Base-by-base conservation (phyloP, 2,797 vertebrate species). In the Lepus oiostolus region DNA sequence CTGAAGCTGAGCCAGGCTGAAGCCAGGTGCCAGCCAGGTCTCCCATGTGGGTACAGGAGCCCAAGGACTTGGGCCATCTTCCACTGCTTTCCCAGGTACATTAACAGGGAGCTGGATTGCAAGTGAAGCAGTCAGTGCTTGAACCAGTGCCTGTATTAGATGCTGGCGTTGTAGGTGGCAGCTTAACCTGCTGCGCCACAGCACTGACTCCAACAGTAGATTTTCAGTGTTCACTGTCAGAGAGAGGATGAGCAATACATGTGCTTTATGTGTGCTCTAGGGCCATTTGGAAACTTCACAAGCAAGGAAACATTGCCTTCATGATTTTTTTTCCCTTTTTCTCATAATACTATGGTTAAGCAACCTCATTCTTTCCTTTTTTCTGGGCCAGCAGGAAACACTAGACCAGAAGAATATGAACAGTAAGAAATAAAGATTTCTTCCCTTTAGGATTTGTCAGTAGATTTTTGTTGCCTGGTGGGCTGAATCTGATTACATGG, bases 401-500 rank as follows among this genome's bases (percentile, higher is more conserved):
- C 22, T 81, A 90, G 87, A 68, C 58, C 70, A 92, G 93, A 83
- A 86, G 95, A 96, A 76, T 62, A 90, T 88, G 87, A 68, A 35
- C 79, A 96, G 50, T 42, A 42, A 71, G 63, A 82, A 91, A 94
- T 76, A 67, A 86, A 95, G 90, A 14, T 35, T 58, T 26, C 32
- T 80, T 93, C 90, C 67, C 81, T 88, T 77, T 11, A 47, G 85
- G 52, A 47, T 96, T 32, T 83, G 87, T 86, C 87, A 17, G 0
- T 65, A 85, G 93, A 95, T 96, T 91, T 90, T 80, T 81, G 14
- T 74, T 89, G 54, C 50, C 74, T 85, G n/a, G 62, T 91, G 92
- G 77, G 17, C 38, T 38, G 75, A 91, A 91, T 75, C 83, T 24
- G 0, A 88, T 96, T 90, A 58, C 11, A 70, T 79, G 50, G 21